Evolutionary conservation across 23 tunicate genomes (phyloP), one percentile per base, ranked within the genome.

Genomic region (Clavelina lepadiformis): DNA sequence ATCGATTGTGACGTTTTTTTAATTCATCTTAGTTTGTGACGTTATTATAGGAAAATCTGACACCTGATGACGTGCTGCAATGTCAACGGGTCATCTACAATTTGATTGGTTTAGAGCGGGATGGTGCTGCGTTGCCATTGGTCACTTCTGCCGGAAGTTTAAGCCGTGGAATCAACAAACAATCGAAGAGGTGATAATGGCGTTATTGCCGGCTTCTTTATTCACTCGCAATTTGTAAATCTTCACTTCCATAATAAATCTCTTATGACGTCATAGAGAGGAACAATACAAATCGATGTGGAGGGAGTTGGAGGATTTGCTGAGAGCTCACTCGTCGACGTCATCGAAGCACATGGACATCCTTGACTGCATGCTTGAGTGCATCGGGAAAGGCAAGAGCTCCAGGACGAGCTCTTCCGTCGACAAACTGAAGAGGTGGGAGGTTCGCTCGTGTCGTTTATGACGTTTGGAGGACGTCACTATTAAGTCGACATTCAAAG

Each of bases 231-330:
- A n/a, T n/a, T n/a, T n/a, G n/a, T n/a, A n/a, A n/a, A n/a, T n/a
- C n/a, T n/a, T n/a, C n/a, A n/a, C n/a, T n/a, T n/a, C n/a, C n/a
- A 55, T 28, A 21, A 26, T 21, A n/a, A n/a, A 28, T 28, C 46
- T 28, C 31, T 25, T 6, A 26, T 67, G 13, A 3, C 69, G n/a
- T n/a, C n/a, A n/a, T n/a, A 86, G 95, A 38, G 95, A 86, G 25
- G 95, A 86, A 32, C 95, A 86, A 52, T 86, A 86, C 71, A 77
- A 72, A 66, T 23, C 75, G 56, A 31, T 86, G 61, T 86, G 95
- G 95, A 51, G 35, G 19, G 95, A 86, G 35, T 58, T 86, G 66
- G 95, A 86, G 34, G 54, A 50, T 1, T 65, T 63, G 7, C 51
- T 86, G 46, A 61, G 55, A 8, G 53, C 73, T 5, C 80, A 78